Evolutionary conservation across 1,140 invertebrate genomes (phyloP), one percentile per base, ranked within the genome.

Genomic region (Pogonomyrmex californicus): DNA sequence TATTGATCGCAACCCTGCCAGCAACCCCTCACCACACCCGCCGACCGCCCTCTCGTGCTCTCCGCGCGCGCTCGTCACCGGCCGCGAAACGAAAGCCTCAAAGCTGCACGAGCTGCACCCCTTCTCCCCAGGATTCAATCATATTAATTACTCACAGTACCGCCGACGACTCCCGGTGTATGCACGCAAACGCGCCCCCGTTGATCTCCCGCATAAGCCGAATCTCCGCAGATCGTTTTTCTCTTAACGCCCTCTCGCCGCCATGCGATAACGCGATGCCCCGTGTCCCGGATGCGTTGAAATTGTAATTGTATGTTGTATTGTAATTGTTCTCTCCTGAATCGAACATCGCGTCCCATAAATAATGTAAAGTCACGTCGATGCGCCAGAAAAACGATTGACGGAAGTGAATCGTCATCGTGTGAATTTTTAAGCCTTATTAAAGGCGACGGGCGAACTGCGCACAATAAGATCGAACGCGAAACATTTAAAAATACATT

Each of bases 1-100:
- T 94, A 94, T 94, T 95, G 94, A 94, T 95, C 94, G 94, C 93
- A 93, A 94, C 92, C 93, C 93, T 92, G 92, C 90, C 90, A 91
- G 89, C 91, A 87, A 66, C 65, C 68, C 89, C 88, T 85, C 82
- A 41, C 88, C 75, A 56, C 87, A 71, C 88, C 70, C 75, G 54
- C 87, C 79, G 58, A 78, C 85, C 87, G 63, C 87, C 85, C 92
- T 87, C 88, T 88, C 83, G 71, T 82, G 85, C 91, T 73, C 68
- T 70, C 56, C 75, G 68, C 51, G 56, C 79, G 66, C 54, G 79
- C 79, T 66, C 68, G 79, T 73, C 79, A 83, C 56, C 79, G 79
- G 79, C 79, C 79, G 79, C 66, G 66, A 82, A 82, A 82, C 68
- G 66, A 87, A 86, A 79, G 88, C 86, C 77, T 90, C 90, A 77